A percentile compares a stretch with the other conserved stretches of the same genome.
These are phyloP conservation scores for Latheticus oryzae DNA, from an alignment of 2,888 invertebrate species.

Conservation along the genomic window DNA sequence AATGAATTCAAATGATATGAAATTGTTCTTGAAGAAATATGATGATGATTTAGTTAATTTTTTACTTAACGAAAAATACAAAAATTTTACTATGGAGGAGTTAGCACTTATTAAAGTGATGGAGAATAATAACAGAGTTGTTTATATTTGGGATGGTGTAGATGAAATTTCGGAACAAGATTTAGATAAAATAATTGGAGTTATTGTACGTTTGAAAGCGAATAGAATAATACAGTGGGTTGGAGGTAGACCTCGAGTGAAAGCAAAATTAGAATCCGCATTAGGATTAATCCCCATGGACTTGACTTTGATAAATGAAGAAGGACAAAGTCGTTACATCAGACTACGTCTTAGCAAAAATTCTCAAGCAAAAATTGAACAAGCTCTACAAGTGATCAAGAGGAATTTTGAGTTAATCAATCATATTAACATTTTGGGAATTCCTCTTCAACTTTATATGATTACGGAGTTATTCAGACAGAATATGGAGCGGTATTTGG, in stretches of 20 bases:
- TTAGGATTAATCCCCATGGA: background rate
- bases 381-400: too few species aligned
- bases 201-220: background rate
- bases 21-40: too few species aligned
- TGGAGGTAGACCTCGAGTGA: background rate
- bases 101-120: too few species aligned
- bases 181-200: background rate
- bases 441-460: constrained; percentile 18
- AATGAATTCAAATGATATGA: too few species aligned
- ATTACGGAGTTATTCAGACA: constrained; percentile 10
- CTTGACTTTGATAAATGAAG: background rate
- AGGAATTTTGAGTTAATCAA: background rate
- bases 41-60: too few species aligned
- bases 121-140: too few species aligned
- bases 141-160: background rate
- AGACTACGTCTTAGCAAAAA: too few species aligned
- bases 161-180: background rate
- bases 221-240: background rate
- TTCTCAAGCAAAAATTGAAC: too few species aligned
- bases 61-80: too few species aligned
- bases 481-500: background rate
- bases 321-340: background rate
- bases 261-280: too few species aligned
- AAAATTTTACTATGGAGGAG: too few species aligned
- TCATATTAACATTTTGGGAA: constrained; percentile 13